A percentile compares a stretch with the other conserved stretches of the same genome.
phyloP scores from a whole-genome alignment of 2,888 invertebrate genomes.

The Zhengitettix transpicula region DNA sequence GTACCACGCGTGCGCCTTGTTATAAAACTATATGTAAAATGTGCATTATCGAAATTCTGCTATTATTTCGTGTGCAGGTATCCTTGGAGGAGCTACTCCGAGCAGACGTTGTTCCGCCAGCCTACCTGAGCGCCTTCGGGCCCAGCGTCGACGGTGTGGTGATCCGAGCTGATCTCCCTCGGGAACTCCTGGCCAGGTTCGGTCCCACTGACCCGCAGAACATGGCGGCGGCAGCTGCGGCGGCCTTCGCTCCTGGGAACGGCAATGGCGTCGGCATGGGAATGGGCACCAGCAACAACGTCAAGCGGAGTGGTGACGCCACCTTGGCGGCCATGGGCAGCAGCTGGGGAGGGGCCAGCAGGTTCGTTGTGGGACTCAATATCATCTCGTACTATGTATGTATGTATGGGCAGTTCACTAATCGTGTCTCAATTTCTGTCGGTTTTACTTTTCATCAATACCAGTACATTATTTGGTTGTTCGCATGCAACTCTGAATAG shows the following conservation, averaged over 20 bases:
- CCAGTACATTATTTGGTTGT: too few relatives aligned
- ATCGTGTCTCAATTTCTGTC: too few relatives aligned
- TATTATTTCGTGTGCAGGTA: conserved; percentile 20
- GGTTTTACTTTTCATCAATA: too few relatives aligned
- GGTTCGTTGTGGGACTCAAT: too few relatives aligned
- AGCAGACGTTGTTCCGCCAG: conserved; percentile 59
- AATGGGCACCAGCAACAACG: conserved; percentile 34
- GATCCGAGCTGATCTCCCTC: conserved; percentile 72
- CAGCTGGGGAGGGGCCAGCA: not conserved
- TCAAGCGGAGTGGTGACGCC: conserved; percentile 39
- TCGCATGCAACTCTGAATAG: too few relatives aligned
- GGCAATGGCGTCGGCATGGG: not conserved
- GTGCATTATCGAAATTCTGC: too few relatives aligned
- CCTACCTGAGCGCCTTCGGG: conserved; percentile 74
- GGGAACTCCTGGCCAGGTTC: conserved; percentile 40
- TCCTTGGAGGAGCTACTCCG: conserved; percentile 55
- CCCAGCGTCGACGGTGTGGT: conserved; percentile 91
- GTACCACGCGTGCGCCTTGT: too few relatives aligned
- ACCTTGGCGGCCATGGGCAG: conserved; percentile 32
- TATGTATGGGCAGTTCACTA: too few relatives aligned
- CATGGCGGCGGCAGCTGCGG: conserved; percentile 31
- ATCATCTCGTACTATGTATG: too few relatives aligned
- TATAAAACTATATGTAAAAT: too few relatives aligned
- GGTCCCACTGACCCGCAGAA: conserved; percentile 42
- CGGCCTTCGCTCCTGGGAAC: not conserved